Base-by-base conservation (phyloP, 2,888 invertebrate genomes). In the Villa cingulata region DNA sequence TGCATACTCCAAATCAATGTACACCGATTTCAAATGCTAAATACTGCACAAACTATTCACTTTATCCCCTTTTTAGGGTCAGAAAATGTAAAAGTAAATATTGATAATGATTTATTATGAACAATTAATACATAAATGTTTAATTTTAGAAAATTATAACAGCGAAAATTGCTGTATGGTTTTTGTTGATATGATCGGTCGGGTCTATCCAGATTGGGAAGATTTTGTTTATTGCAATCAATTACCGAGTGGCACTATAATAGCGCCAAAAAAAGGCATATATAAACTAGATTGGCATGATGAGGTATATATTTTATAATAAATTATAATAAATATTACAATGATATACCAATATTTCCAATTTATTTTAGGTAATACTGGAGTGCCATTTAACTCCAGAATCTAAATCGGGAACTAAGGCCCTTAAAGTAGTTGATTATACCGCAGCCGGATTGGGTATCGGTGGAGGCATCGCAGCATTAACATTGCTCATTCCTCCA, bases 161-260 rank as follows among this genome's bases (percentile, higher is more conserved):
- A 23, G 23, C 7, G 23, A 23, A 23, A 19, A 57, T 20, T 65
- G 65, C 39, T 68, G 68, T 46, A 65, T 65, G 61, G 46, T 69
- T 52, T 61, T 59, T 57, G 51, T 67, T 53, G 63, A 70, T 60
- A 58, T 66, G 58, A 54, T 56, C 3, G 65, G 64, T 2, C 64
- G 74, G 5, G 70, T 71, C 2, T 75, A 75, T 56, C 53, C 63
- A 50, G 65, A 64, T 48, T 75, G 74, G 74, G 48, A 53, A 0
- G 58, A 64, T 12, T 74, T 68, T 57, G 53, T 70, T 29, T 46
- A 55, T 2, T 59, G 64, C 14, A 75, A 74, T 58, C 64, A 66
- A 46, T 59, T 73, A 27, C 67, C 69, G 0, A 54, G 63, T 45
- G 70, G 73, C 23, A 55, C 63, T 15, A 68, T 74, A 65, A 59